Evolutionary conservation across 2,797 vertebrate species (phyloP), one percentile per base, ranked within the genome.

Genomic region (Onychomys torridus): DNA sequence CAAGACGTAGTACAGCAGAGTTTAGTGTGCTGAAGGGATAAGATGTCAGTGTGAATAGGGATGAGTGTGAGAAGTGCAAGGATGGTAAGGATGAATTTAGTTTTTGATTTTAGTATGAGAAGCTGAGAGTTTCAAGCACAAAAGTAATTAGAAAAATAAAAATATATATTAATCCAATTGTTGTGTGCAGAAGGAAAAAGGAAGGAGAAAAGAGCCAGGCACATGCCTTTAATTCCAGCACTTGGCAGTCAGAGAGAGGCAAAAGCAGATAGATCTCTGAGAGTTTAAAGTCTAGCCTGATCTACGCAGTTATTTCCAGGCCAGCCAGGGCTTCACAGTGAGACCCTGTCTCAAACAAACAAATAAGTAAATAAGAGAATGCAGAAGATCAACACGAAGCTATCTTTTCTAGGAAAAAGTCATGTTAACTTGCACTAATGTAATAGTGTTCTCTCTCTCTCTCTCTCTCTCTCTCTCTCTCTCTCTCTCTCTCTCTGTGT

Each of bases 21-120:
- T 84, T 91, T 95, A 78, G 29, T 59, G 34, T 91, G 49, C 91
- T 86, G 61, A 82, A 95, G 34, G 63, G 87, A 29, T 32, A 85
- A 93, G 67, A 69, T 92, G 19, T 32, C 40, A 57, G 32, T 93
- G 55, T 85, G 25, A 76, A 37, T 95, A 67, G 17, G 95, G 12
- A 46, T 29, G 78, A 93, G 3, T 79, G 37, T 87, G 17, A 90
- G 34, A 89, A 67, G 69, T 49, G 27, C n/a, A 34, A 88, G 14
- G 5, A 93, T 92, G 57, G 29, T 88, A 57, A 21, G 23, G 11
- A 82, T 81, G 69, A 95, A 73, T 93, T 82, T 89, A 93, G 40
- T n/a, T n/a, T n/a, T n/a, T n/a, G n/a, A n/a, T n/a, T n/a, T n/a
- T 90, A 75, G 75, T 90, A 57, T 55, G 82, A 55, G 13, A 63